phyloP scores from a whole-genome alignment of 1,140 invertebrate genomes.

The Pseudomyrmex dendroicus region DNA sequence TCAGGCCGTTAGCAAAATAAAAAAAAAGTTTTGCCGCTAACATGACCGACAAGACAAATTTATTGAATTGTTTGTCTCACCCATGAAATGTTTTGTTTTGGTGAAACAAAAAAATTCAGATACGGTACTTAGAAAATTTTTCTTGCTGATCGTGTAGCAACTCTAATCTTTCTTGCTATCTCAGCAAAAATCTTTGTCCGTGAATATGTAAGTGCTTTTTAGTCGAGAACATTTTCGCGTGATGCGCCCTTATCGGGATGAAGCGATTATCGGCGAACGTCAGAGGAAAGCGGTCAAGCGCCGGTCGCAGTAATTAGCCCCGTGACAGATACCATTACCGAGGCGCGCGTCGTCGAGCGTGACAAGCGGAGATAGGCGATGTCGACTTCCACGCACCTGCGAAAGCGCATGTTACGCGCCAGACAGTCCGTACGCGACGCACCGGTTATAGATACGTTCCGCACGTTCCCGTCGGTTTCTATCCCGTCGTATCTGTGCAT shows the following conservation, averaged over 20 bases:
- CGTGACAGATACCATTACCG: conserved; percentile 19
- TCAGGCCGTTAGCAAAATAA: background rate
- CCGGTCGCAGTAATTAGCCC: conserved; percentile 22
- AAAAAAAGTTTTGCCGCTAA: no score
- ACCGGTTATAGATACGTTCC: conserved; percentile 15
- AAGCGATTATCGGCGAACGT: conserved; percentile 32
- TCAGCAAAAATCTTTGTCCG: no score
- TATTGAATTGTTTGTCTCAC: no score
- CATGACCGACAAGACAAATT: no score
- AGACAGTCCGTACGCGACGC: conserved; percentile 39
- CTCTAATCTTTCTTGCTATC: no score
- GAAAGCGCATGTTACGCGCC: conserved; percentile 15
- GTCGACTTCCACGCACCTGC: conserved; percentile 40
- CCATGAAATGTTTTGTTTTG: no score
- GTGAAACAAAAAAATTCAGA: no score
- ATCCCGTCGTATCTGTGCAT: conserved; percentile 18
- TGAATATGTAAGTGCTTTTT: no score
- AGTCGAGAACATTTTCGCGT: no score
- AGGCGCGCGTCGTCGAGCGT: conserved; percentile 21
- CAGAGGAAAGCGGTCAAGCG: background rate
- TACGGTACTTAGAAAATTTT: no score
- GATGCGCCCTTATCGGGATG: background rate
- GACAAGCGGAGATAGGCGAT: conserved; percentile 1
- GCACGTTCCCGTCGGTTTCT: conserved; percentile 20
- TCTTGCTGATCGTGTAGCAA: no score